These are phyloP conservation scores for Atta cephalotes DNA, from an alignment of 1,140 invertebrate species.

Conservation along the genomic window DNA sequence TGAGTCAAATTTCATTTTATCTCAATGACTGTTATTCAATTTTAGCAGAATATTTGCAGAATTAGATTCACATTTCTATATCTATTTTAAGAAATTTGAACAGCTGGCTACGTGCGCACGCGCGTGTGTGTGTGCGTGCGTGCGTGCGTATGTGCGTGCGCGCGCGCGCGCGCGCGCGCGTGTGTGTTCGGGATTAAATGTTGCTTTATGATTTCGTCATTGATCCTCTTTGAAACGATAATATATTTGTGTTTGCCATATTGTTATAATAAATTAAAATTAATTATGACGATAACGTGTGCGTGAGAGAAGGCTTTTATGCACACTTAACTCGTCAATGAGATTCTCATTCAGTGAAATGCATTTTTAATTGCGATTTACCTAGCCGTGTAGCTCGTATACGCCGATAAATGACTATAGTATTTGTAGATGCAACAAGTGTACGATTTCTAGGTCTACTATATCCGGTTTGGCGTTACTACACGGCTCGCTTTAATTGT, in stretches of 20 bases:
- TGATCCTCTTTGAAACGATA: background rate
- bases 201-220: background rate
- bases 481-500: constrained; percentile 61
- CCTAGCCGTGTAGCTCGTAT: constrained; percentile 40
- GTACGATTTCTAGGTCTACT: constrained; percentile 76
- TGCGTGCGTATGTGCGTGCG: background rate
- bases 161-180: background rate
- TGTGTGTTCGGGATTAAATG: background rate
- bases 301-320: background rate
- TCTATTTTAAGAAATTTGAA: background rate
- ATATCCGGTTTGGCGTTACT: constrained; percentile 67
- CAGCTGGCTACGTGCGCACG: background rate
- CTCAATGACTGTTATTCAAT: background rate
- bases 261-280: background rate
- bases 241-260: background rate
- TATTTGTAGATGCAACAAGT: constrained; percentile 76
- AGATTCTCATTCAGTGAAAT: constrained; percentile 68
- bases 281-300: constrained; percentile 1
- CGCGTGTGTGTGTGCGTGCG: background rate
- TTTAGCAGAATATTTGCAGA: background rate
- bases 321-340: constrained; percentile 51
- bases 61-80: background rate
- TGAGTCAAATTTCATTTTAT: background rate
- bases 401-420: constrained; percentile 74
- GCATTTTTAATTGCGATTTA: constrained; percentile 71